Evolutionary conservation across 2,888 invertebrate species (phyloP).

Genomic region (Bibio marci): DNA sequence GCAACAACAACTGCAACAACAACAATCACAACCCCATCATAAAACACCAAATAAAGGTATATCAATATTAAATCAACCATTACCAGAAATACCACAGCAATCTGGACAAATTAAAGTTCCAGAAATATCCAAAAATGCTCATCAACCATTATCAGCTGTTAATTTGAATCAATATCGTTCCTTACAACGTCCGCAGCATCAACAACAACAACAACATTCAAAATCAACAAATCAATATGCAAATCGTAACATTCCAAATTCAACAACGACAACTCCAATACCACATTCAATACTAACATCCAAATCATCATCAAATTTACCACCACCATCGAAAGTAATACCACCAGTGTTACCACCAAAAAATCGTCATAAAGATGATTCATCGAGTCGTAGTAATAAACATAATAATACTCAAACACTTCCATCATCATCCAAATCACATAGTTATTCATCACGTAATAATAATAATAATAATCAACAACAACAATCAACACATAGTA

Average conservation of each 20-base stretch:
- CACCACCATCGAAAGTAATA: slow-evolving; percentile 9
- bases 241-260: neutral
- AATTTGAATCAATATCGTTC: slow-evolving; percentile 40
- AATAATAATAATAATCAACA: neutral
- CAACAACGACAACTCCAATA: slow-evolving; percentile 6
- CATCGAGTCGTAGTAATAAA: neutral
- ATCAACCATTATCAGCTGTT: slow-evolving; percentile 28
- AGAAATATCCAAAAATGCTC: slow-evolving; percentile 22
- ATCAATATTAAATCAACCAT: slow-evolving; percentile 30
- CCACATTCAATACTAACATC: slow-evolving; percentile 9
- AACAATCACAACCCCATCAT: neutral
- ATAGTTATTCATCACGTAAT: slow-evolving; percentile 15
- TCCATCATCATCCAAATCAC: slow-evolving; percentile 22
- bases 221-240: slow-evolving; percentile 1
- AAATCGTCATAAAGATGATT: slow-evolving; percentile 23
- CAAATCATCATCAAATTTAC: slow-evolving; percentile 7
- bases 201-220: slow-evolving; percentile 27
- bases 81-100: slow-evolving; percentile 27
- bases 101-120: slow-evolving; percentile 4
- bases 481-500: slow-evolving; percentile 15
- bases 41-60: slow-evolving; percentile 9
- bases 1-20: neutral
- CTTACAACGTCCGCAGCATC: slow-evolving; percentile 36
- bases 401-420: slow-evolving; percentile 24
- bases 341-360: slow-evolving; percentile 29